A percentile compares a stretch with the other conserved stretches of the same genome.
phyloP scores from a whole-genome alignment of 2,797 vertebrate genomes.

The Chiloscyllium punctatum region DNA sequence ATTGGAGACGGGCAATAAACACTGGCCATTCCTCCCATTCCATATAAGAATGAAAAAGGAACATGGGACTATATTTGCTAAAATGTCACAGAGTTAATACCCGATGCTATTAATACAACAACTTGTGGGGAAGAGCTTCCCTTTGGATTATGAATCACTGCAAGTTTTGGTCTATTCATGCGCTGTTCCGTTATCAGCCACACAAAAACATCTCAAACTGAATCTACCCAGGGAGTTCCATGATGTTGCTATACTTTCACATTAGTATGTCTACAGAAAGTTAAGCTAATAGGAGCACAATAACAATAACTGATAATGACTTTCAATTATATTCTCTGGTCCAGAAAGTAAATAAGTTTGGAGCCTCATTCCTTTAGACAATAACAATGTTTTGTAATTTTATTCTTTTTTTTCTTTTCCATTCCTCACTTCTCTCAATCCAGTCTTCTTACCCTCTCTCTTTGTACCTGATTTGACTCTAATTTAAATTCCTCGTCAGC shows the following conservation, averaged over 20 bases:
- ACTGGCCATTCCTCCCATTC: background rate
- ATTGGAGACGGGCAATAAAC: background rate
- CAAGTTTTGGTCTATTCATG: too few species aligned
- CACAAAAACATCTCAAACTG: too few species aligned
- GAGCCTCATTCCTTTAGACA: background rate
- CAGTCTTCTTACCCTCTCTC: background rate
- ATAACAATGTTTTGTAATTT: background rate
- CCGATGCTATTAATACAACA: too few species aligned
- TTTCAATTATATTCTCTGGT: background rate
- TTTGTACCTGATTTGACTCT: background rate
- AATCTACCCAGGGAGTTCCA: too few species aligned
- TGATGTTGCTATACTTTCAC: too few species aligned
- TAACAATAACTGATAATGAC: too few species aligned
- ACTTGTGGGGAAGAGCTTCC: too few species aligned
- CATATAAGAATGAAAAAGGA: background rate
- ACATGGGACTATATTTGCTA: background rate
- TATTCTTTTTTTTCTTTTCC: background rate
- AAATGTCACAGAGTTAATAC: too few species aligned
- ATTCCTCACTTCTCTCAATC: background rate
- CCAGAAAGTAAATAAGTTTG: background rate
- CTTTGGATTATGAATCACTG: too few species aligned
- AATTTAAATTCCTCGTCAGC: background rate
- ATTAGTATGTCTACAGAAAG: too few species aligned
- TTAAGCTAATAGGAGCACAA: too few species aligned
- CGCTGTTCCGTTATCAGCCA: too few species aligned